Base-by-base conservation (phyloP, 2,888 invertebrate genomes). In the Oscheius myriophilus region DNA sequence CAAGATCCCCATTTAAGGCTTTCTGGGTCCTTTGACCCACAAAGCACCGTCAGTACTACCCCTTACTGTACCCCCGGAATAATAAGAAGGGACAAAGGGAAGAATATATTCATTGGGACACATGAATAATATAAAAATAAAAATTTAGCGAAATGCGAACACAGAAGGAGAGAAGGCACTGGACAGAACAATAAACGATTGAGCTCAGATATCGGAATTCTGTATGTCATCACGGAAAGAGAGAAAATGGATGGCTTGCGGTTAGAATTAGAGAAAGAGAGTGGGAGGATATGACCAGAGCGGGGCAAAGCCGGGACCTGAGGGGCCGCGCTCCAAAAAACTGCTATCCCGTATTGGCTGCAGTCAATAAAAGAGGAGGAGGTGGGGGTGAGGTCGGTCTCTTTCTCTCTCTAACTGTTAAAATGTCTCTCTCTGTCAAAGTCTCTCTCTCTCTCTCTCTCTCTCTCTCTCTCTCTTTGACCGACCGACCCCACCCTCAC, bases 161-260 rank as follows among this genome's bases (percentile, higher is more conserved):
- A 55, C 39, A 67, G 41, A 18, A 43, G 46, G 54, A 49, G 45
- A 54, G 43, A 45, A 61, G 45, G 46, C 67, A 69, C 72, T 69
- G 69, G 61, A 61, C 61, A 25, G 49, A 61, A 57, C 61, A 46
- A 46, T 11, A 58, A 58, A 42, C 33, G 33, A 33, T 58, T 54
- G 53, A 54, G 53, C 53, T 54, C 53, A 25, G 33, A 42, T 33
- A 33, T 33, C 33, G 33, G 33, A 33, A 33, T 33, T 33, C 33
- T 33, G 33, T 33, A 33, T 33, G 33, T 33, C 33, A 33, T 33
- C 33, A 33, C 33, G 33, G 33, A 33, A 33, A 33, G 33, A 33
- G 33, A 33, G 33, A 33, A 9, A 33, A 33, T 9, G 33, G 33
- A 33, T 33, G 33, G 33, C 33, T n/a, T 3, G 33, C 33, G 33